Base-by-base conservation (phyloP, 2,797 vertebrate species). In the Myripristis murdjan region DNA sequence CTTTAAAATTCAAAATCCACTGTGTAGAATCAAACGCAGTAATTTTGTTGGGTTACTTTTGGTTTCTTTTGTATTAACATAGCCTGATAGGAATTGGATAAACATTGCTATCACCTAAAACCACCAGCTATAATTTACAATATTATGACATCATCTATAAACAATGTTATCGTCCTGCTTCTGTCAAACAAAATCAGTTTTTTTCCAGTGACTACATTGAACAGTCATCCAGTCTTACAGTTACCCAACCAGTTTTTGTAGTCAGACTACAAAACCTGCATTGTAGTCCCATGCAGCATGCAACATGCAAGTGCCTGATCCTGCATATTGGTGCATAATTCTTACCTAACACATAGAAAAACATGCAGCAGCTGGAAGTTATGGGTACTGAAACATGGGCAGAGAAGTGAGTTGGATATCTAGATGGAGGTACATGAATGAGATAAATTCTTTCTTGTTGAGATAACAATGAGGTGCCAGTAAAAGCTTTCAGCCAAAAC, bases 51-150 rank as follows among this genome's bases (percentile, higher is more conserved):
- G 33, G 10, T 35, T 35, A 35, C 33, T 9, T 7, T 35, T 11
- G 12, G 10, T 37, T 37, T 2, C 9, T 12, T 37, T 37, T 31
- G 26, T 11, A 52, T 69, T 75, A 56, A 33, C 63, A n/a, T n/a
- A n/a, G n/a, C n/a, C n/a, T n/a, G n/a, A n/a, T n/a, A n/a, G n/a
- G n/a, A n/a, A n/a, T n/a, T n/a, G n/a, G n/a, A n/a, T n/a, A 31
- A 31, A 31, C 28, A 65, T 33, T 53, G 28, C 37, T 10, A 55
- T 64, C 78, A 67, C 47, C 67, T 77, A 33, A 46, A 70, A 57
- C 67, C 55, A 66, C 56, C 62, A 73, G 57, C 44, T 57, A 64
- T 73, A 75, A 81, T 76, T 77, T 72, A 52, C 69, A 31, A 43
- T 75, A 83, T 63, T 31, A 77, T 75, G 63, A 28, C 22, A 46